Percentiles rank a stretch among this genome's conserved stretches.
Conservation (phyloP, 2,113 vertebrate genomes). For the Murina feae region DNA sequence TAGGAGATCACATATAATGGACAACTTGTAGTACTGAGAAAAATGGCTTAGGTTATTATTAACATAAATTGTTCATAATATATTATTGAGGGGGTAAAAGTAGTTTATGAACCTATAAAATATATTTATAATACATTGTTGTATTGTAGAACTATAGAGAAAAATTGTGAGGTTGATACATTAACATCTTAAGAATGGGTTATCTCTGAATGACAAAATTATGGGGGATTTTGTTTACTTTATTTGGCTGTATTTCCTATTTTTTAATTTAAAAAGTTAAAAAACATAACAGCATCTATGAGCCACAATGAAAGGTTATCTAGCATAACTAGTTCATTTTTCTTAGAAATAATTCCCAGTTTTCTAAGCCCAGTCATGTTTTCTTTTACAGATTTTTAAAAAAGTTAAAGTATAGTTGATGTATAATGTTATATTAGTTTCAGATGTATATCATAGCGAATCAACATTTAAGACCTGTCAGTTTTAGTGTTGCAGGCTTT, state of each 20-base stretch:
- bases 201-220: neutral
- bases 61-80: neutral
- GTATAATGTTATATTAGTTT: neutral
- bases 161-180: neutral
- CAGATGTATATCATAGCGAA: neutral
- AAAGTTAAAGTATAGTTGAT: neutral
- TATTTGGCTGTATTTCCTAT: neutral
- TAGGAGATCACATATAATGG: neutral
- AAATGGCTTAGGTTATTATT: constrained; percentile 5
- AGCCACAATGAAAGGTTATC: neutral
- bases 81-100: constrained; percentile 27
- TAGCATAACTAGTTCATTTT: neutral
- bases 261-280: constrained; percentile 43
- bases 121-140: neutral
- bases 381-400: neutral
- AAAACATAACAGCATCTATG: neutral
- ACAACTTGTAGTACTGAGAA: neutral
- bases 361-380: neutral
- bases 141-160: neutral
- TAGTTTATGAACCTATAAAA: neutral
- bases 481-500: neutral
- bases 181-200: constrained; percentile 11
- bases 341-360: neutral
- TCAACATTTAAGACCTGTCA: neutral
- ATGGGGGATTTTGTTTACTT: constrained; percentile 14